Evolutionary conservation across 1,140 invertebrate genomes (phyloP), one percentile per base, ranked within the genome.

Genomic region (Cyrtorhinus lividipennis): DNA sequence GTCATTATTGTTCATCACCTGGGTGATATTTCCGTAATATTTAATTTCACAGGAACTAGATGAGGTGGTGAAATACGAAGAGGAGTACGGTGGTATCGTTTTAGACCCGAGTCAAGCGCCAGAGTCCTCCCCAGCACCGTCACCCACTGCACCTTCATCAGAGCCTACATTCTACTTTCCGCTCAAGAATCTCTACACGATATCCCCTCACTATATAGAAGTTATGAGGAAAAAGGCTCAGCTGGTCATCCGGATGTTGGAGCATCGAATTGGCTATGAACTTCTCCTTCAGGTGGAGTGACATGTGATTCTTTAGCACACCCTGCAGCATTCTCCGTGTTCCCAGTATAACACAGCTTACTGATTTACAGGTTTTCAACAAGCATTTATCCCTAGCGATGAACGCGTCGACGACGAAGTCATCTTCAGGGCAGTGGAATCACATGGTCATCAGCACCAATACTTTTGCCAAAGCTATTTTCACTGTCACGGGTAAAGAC

Each of bases 401-500:
- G 0, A 91, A 90, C 73, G 92, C 92, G 0, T 86, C 92, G 0
- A 83, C 86, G 66, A 88, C 92, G 63, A 90, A 90, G 72, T 87
- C 89, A 46, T 83, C 84, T 24, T 82, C 81, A 23, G 88, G 88
- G 12, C 76, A 87, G 0, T 98, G 94, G 92, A 83, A 83, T 15
- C 91, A 96, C 69, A 86, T 98, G 81, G 73, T 97, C 1, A 83
- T 98, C 13, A 95, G 92, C 20, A 97, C 94, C 0, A 88, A 86
- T 71, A 86, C 92, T 56, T 97, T 97, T 71, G 86, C 92, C 5
- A 95, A 95, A 76, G 92, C 92, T 0, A 96, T 98, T 69, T 96
- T 95, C 71, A 96, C 92, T 0, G 94, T 98, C 0, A 98, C 95
- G 1, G 96, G 95, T 1, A 98, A 98, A 78, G 95, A 99, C 74